A percentile compares a stretch with the other conserved stretches of the same genome.
phyloP scores from a whole-genome alignment of 2,888 invertebrate genomes.

The Serripes groenlandicus region DNA sequence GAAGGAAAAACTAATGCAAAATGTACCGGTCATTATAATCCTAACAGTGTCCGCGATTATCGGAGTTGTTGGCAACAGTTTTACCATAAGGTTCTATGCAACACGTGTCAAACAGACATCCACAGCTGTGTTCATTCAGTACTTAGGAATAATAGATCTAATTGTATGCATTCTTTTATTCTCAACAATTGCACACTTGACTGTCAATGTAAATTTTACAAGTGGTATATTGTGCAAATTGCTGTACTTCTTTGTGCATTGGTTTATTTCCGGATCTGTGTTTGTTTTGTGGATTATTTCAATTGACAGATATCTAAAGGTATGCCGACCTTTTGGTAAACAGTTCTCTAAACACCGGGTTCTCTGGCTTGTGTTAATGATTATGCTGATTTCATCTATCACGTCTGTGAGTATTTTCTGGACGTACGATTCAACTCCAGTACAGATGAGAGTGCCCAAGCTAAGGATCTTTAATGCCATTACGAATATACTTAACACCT shows the following conservation, averaged over 20 bases:
- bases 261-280: slow-evolving; percentile 28
- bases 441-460: too few species aligned
- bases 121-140: slow-evolving; percentile 22
- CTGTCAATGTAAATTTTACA: slow-evolving; percentile 33
- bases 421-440: not conserved
- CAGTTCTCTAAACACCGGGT: slow-evolving; percentile 29
- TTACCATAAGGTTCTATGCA: slow-evolving; percentile 36
- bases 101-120: slow-evolving; percentile 16
- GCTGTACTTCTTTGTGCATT: slow-evolving; percentile 52
- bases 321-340: slow-evolving; percentile 31
- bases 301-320: slow-evolving; percentile 25
- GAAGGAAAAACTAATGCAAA: not conserved
- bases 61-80: slow-evolving; percentile 34
- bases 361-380: not conserved
- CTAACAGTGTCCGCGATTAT: slow-evolving; percentile 6
- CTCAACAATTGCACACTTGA: slow-evolving; percentile 29
- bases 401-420: not conserved
- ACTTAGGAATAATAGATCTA: slow-evolving; percentile 29
- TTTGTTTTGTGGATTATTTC: not conserved
- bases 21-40: slow-evolving; percentile 5
- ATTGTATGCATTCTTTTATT: slow-evolving; percentile 24
- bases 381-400: not conserved
- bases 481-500: not conserved
- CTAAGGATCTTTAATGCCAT: too few species aligned
- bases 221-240: slow-evolving; percentile 26